Percentiles rank a stretch among this genome's conserved stretches.
These are phyloP conservation scores for Callorhinus ursinus DNA, from an alignment of 2,113 vertebrate genomes.

Conservation along the genomic window DNA sequence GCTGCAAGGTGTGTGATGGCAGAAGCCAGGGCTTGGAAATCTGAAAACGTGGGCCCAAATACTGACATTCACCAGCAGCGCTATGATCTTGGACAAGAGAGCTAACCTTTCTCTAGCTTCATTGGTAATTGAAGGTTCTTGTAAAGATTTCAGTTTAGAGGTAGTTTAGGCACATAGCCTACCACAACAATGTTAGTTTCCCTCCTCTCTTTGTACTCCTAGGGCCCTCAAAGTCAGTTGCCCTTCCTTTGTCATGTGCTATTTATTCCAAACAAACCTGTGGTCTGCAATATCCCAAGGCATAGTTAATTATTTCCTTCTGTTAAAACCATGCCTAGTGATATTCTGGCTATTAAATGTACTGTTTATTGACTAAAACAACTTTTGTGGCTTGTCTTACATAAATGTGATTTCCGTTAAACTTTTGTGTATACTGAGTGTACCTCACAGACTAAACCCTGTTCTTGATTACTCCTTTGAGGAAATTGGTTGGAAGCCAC, in stretches of 20 bases:
- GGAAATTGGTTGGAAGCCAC: not conserved
- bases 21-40: conserved; percentile 1
- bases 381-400: not conserved
- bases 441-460: not conserved
- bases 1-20: not conserved
- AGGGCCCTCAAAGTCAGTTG: not conserved
- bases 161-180: not conserved
- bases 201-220: not conserved
- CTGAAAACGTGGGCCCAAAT: not conserved
- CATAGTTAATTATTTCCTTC: conserved; percentile 14
- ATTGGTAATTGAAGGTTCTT: not conserved
- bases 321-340: not conserved
- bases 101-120: not conserved
- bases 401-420: not conserved
- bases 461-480: not conserved
- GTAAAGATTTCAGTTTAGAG: not conserved
- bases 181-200: not conserved
- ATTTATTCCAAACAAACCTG: not conserved
- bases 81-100: not conserved
- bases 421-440: not conserved
- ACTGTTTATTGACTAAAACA: not conserved
- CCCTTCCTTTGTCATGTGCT: not conserved
- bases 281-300: not conserved
- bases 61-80: not conserved
- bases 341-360: conserved; percentile 14